A percentile compares a stretch with the other conserved stretches of the same genome.
Conservation (phyloP, 2,797 vertebrate genomes). For the Hoplostethus mediterraneus region DNA sequence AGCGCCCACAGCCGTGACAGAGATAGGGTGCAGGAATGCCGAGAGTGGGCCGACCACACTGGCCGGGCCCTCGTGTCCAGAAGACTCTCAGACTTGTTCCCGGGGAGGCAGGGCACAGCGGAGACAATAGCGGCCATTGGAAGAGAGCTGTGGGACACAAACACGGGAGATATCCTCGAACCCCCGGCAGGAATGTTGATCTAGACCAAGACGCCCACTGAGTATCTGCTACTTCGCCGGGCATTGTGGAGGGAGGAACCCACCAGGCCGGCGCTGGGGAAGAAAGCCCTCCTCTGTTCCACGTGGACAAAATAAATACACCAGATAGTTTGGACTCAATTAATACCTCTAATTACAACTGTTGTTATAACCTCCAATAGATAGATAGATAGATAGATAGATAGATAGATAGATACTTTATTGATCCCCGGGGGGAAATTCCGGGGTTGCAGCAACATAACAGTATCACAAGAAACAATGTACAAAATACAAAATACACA, state of each 20-base stretch:
- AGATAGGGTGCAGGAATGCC: conserved; percentile 79
- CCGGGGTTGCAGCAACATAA: too few species aligned
- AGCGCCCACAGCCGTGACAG: conserved; percentile 72
- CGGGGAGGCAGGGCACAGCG: conserved; percentile 45
- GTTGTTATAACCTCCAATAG: conserved; percentile 22
- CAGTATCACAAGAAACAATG: too few species aligned
- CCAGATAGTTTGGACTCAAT: conserved; percentile 11
- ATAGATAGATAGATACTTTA: too few species aligned
- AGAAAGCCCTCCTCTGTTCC: conserved; percentile 65
- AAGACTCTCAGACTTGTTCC: conserved; percentile 82
- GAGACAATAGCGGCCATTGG: conserved; percentile 81
- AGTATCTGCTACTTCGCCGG: conserved; percentile 52
- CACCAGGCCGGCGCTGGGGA: conserved; percentile 10
- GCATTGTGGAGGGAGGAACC: conserved; percentile 16
- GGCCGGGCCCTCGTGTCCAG: conserved; percentile 67
- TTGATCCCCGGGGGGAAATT: too few species aligned
- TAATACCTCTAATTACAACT: not conserved
- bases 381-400: too few species aligned
- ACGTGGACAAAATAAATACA: conserved; percentile 5
- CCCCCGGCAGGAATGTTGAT: conserved; percentile 81
- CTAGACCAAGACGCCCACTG: conserved; percentile 78
- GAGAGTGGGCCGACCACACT: conserved; percentile 73
- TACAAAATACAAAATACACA: too few species aligned
- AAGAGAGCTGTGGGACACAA: conserved; percentile 82
- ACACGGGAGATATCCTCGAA: conserved; percentile 80